A percentile compares a stretch with the other conserved stretches of the same genome.
phyloP scores from a whole-genome alignment of 2,113 vertebrate species.

The Neodontobutis hainanensis region DNA sequence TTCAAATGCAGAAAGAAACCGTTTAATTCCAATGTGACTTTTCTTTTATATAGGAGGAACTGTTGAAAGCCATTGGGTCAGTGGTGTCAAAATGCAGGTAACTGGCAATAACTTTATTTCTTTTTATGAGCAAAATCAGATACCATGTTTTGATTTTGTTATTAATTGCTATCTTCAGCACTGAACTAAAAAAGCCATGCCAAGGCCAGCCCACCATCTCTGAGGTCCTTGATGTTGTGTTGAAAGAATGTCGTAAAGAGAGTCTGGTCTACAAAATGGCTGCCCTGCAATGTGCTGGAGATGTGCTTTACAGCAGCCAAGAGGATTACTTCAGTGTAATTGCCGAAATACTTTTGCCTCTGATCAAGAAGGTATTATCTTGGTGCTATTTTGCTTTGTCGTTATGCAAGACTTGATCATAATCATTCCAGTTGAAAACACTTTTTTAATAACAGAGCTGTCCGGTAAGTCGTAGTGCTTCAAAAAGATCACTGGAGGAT shows the following conservation, averaged over 20 bases:
- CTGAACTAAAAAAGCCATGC: constrained; percentile 84
- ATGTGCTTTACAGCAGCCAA: constrained; percentile 85
- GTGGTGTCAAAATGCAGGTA: constrained; percentile 90
- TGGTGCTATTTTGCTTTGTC: background rate
- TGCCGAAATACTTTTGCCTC: constrained; percentile 87
- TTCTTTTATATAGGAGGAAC: constrained; percentile 85
- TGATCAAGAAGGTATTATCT: constrained; percentile 91
- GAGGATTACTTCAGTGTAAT: constrained; percentile 89
- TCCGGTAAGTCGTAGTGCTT: constrained; percentile 67
- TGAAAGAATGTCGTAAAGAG: constrained; percentile 93
- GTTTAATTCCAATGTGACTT: background rate
- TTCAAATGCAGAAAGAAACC: background rate
- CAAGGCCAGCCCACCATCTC: constrained; percentile 83
- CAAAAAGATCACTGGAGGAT: constrained; percentile 74
- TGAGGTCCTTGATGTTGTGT: constrained; percentile 85
- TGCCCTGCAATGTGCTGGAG: constrained; percentile 85
- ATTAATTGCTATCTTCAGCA: constrained; percentile 45
- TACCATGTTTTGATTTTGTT: background rate
- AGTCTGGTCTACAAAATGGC: constrained; percentile 89
- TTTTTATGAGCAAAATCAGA: background rate
- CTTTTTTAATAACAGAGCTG: constrained; percentile 78
- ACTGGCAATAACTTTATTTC: background rate
- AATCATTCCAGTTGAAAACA: background rate
- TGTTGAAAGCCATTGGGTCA: constrained; percentile 91
- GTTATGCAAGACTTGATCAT: background rate